Base-by-base conservation (phyloP, 2,113 vertebrate species). In the Corythornis madagascariensis region DNA sequence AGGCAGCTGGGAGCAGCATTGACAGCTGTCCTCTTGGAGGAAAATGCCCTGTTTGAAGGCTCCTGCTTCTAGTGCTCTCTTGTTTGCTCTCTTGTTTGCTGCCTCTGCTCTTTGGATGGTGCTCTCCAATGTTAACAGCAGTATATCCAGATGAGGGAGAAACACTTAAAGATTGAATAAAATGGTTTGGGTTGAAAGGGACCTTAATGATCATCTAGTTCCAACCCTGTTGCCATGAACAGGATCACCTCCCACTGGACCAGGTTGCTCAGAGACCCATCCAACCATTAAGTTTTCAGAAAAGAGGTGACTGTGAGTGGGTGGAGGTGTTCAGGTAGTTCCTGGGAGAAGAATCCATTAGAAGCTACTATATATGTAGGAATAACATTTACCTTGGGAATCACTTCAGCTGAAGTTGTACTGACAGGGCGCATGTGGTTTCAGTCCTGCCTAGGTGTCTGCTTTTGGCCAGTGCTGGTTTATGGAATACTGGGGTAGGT, bases 1-100 rank as follows among this genome's bases (percentile, higher is more conserved):
- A 66, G 73, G 24, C 74, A 85, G 50, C 59, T 83, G 64, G 61
- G 47, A 88, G 70, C 57, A n/a, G 24, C 50, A 64, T 13, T 1
- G 0, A 3, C 38, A 17, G 21, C 40, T 47, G 25, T 43, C 22
- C 31, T 70, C 56, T 53, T 1, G 0, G 35, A 47, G 33, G 43
- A 80, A 26, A 52, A 21, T 48, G 40, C 15, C 16, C 45, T 66
- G 8, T 20, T 83, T 22, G 86, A 86, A 77, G 56, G 31, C 20
- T 67, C 43, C 35, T 74, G 19, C 20, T 67, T 84, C 48, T 47
- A 28, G 52, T 40, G 22, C 43, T 38, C 38, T 38, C 38, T 38
- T 38, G 38, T 38, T 11, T 29, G 33, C 20, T 6, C 16, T 69
- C 43, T 86, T n/a, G 6, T 69, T 80, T 90, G 60, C 19, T 88